Evolutionary conservation across 2,797 vertebrate genomes (phyloP).

Genomic region (Enteromius anoplus): DNA sequence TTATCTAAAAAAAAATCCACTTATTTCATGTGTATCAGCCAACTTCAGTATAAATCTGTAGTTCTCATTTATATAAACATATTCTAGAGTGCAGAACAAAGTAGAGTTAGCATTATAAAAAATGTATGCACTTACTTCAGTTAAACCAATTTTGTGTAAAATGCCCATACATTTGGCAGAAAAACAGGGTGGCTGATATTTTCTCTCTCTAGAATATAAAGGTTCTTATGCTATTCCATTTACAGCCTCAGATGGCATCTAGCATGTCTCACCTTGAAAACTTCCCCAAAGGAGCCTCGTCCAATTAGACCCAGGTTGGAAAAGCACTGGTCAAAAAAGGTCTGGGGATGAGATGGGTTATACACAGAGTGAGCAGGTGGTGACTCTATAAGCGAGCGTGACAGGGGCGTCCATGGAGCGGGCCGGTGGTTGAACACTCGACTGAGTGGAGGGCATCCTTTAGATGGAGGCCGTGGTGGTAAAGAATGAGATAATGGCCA

Average conservation of each 20-base stretch:
- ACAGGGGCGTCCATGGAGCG: conserved; percentile 81
- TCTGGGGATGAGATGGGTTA: conserved; percentile 77
- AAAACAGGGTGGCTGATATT: neutral
- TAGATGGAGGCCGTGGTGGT: conserved; percentile 83
- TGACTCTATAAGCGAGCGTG: conserved; percentile 77
- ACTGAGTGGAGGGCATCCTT: conserved; percentile 80
- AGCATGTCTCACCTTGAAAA: conserved; percentile 83
- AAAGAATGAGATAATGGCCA: conserved; percentile 71
- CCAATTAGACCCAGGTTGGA: conserved; percentile 84
- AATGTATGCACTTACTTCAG: neutral
- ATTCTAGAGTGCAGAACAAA: neutral
- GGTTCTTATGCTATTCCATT: neutral
- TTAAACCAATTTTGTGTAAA: neutral
- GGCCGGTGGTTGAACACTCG: conserved; percentile 79
- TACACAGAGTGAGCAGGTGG: conserved; percentile 71
- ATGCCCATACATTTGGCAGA: neutral
- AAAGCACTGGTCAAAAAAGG: conserved; percentile 89
- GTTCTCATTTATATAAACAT: neutral
- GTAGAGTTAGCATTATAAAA: neutral
- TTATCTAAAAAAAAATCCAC: neutral
- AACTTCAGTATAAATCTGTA: neutral
- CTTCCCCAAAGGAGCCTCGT: conserved; percentile 89
- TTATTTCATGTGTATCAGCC: neutral
- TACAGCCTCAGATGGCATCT: neutral
- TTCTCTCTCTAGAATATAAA: neutral